Evolutionary conservation across 2,888 invertebrate species (phyloP), one percentile per base, ranked within the genome.

Genomic region (Anoncus sp.): DNA sequence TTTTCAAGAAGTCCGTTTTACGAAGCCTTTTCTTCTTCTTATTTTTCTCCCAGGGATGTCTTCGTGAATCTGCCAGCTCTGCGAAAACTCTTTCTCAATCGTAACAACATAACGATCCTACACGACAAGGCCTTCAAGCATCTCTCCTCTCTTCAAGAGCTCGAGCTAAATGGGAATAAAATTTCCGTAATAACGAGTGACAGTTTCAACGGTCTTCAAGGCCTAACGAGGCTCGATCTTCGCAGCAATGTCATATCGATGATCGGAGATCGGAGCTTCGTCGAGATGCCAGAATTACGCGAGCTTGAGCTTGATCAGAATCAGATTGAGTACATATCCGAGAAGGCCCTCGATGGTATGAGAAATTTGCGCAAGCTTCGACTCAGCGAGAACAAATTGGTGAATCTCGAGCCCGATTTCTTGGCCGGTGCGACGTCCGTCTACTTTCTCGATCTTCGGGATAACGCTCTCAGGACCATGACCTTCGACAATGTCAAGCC

Each of bases 111-210:
- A 83, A 95, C 96, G 78, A 93, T 94, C 40, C 93, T 98, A 80
- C 97, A 97, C 85, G 97, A 97, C 80, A 96, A 96, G 79, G 96
- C 98, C 22, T 97, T 96, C 87, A 93, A 93, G 83, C 94, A 95
- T 82, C 92, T 96, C 88, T 93, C 94, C 67, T 94, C 96, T 85
- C 92, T 98, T 66, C 93, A 96, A 66, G 96, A 96, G 86, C 92
- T 98, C 83, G 97, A 98, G 90, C 92, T 98, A 87, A 96, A 96
- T 88, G 93, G 94, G 86, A 97, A 95, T 92, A 94, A 94, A 88
- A 94, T 97, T 84, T 94, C 94, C 87, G 94, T 95, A 82, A 92
- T 97, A 87, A 96, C 96, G 80, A 94, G 95, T 79, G 95, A 96
- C 87, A 95, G 95, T 80, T 97, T 97, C 91, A 93, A 94, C 85